Conservation (phyloP, 2,113 vertebrate species). For the Actenoides hombroni region DNA sequence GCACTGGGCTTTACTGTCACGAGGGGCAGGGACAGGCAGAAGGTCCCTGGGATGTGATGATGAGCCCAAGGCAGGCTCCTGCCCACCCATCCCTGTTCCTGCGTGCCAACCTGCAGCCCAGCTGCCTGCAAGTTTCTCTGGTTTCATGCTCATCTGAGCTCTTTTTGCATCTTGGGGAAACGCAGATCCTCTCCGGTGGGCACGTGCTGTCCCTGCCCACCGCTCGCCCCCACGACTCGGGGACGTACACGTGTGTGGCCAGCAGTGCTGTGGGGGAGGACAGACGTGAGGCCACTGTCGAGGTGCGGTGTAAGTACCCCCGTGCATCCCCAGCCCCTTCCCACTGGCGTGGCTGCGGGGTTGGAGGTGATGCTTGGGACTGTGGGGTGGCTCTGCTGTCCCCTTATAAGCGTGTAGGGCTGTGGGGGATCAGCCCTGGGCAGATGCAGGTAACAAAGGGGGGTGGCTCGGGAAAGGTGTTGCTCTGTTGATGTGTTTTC, state of each 20-base stretch:
- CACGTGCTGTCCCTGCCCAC: constrained; percentile 74
- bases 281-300: constrained; percentile 76
- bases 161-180: background rate
- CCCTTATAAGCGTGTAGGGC: fast-evolving
- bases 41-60: fast-evolving
- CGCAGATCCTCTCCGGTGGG: constrained; percentile 71
- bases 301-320: constrained; percentile 75
- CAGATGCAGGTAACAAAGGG: background rate
- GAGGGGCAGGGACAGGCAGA: background rate
- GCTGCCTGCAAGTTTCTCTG: background rate
- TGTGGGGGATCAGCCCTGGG: background rate
- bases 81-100: background rate
- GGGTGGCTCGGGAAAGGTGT: background rate
- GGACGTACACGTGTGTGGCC: constrained; percentile 86
- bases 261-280: constrained; percentile 85
- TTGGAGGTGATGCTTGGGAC: too few relatives aligned
- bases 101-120: background rate
- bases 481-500: background rate
- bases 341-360: too few relatives aligned
- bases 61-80: background rate
- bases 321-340: fast-evolving
- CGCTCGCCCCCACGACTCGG: constrained; percentile 75
- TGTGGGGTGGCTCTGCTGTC: fast-evolving
- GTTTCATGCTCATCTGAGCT: background rate
- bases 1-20: background rate